phyloP scores from a whole-genome alignment of 2,888 invertebrate species.

The Sinotaia quadrata region DNA sequence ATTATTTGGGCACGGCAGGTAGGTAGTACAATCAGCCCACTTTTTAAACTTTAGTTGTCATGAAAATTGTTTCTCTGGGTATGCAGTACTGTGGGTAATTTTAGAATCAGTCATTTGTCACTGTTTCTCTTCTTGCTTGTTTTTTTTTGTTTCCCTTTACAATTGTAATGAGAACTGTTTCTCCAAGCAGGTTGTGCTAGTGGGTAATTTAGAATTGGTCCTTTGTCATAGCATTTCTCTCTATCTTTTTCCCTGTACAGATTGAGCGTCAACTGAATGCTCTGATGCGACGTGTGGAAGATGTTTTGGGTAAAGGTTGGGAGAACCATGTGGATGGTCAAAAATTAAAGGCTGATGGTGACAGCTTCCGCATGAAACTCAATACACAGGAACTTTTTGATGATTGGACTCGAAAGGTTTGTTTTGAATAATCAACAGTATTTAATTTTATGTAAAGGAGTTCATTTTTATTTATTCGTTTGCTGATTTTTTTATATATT shows the following conservation, averaged over 20 bases:
- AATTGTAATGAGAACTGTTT: not conserved
- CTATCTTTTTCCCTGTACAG: constrained; percentile 74
- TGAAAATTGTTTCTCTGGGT: no score
- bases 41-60: no score
- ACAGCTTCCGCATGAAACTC: constrained; percentile 95
- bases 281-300: constrained; percentile 96
- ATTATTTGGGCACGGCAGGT: constrained; percentile 94
- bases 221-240: no score
- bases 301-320: constrained; percentile 99
- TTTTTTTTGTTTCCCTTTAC: not conserved
- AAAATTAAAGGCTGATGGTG: constrained; percentile 94
- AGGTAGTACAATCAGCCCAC: no score
- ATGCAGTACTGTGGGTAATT: no score
- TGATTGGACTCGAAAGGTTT: constrained; percentile 85
- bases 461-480: no score
- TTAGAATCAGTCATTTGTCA: no score
- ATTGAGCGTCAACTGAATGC: constrained; percentile 97
- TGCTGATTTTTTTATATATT: no score
- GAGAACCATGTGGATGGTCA: constrained; percentile 99
- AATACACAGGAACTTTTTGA: constrained; percentile 98
- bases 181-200: not conserved
- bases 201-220: not conserved
- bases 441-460: no score
- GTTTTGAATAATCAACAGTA: no score
- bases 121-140: not conserved